These are phyloP conservation scores for Suncus etruscus DNA, from an alignment of 2,113 vertebrate species.

Conservation along the genomic window DNA sequence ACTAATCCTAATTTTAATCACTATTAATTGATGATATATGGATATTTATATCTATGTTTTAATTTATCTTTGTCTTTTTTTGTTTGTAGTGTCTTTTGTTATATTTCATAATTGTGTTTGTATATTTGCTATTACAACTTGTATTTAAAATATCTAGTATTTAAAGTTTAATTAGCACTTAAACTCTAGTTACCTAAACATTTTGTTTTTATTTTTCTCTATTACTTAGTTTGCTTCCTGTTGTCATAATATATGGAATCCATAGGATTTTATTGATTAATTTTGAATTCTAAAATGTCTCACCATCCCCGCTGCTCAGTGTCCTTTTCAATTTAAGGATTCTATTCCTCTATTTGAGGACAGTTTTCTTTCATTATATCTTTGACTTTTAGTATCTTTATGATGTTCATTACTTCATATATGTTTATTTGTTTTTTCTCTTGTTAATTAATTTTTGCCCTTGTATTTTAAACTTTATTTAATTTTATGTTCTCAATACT, in stretches of 20 bases:
- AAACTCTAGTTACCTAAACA: background rate
- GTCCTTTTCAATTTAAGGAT: background rate
- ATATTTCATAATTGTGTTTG: too few species aligned
- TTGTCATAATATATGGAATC: background rate
- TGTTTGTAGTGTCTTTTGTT: background rate
- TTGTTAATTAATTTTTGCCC: background rate
- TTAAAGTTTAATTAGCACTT: background rate
- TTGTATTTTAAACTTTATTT: slow-evolving; percentile 2
- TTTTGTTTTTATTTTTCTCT: background rate
- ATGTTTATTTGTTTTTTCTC: fast-evolving
- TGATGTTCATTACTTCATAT: background rate
- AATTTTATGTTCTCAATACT: background rate
- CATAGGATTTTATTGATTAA: background rate
- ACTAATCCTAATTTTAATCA: background rate
- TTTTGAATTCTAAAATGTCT: background rate
- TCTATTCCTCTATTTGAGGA: background rate
- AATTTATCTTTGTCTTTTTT: background rate
- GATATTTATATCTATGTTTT: background rate
- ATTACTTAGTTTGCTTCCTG: background rate
- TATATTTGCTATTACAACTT: background rate
- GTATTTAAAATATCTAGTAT: background rate
- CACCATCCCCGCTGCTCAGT: background rate
- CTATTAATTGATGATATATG: background rate
- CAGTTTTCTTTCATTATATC: slow-evolving; percentile 47
- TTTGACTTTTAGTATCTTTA: background rate